Conservation (phyloP, 2,797 vertebrate species). For the Hyperoplus immaculatus region DNA sequence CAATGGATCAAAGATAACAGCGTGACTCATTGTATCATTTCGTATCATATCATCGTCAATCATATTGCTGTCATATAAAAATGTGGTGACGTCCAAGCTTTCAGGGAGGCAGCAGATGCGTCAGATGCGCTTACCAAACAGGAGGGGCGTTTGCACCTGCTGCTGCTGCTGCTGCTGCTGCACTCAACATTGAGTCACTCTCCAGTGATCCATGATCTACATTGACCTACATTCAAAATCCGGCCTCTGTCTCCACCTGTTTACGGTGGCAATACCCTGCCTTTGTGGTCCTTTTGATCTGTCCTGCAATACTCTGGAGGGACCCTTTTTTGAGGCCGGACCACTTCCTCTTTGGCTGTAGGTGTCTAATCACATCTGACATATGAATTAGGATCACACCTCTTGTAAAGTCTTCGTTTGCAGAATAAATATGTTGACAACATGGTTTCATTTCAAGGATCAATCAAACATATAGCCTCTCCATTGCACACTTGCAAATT, state of each 20-base stretch:
- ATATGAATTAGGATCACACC: slow-evolving; percentile 7
- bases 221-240: slow-evolving; percentile 40
- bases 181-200: slow-evolving; percentile 26
- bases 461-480: background rate
- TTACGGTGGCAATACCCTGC: slow-evolving; percentile 34
- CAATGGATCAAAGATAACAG: background rate
- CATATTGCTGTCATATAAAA: background rate
- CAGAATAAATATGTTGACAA: background rate
- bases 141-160: slow-evolving; percentile 40
- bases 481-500: background rate
- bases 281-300: slow-evolving; percentile 17
- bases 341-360: slow-evolving; percentile 14
- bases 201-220: slow-evolving; percentile 44
- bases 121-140: slow-evolving; percentile 39
- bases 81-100: background rate
- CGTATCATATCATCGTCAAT: too few relatives aligned
- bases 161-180: slow-evolving; percentile 35
- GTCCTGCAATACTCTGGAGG: slow-evolving; percentile 1
- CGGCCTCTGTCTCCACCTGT: slow-evolving; percentile 24
- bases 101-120: slow-evolving; percentile 38
- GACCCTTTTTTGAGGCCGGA: slow-evolving; percentile 16
- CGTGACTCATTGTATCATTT: background rate
- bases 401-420: slow-evolving; percentile 1
- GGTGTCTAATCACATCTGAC: background rate
- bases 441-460: slow-evolving; percentile 13